Evolutionary conservation across 2,888 invertebrate genomes (phyloP), one percentile per base, ranked within the genome.

Genomic region (Clostera curtula): DNA sequence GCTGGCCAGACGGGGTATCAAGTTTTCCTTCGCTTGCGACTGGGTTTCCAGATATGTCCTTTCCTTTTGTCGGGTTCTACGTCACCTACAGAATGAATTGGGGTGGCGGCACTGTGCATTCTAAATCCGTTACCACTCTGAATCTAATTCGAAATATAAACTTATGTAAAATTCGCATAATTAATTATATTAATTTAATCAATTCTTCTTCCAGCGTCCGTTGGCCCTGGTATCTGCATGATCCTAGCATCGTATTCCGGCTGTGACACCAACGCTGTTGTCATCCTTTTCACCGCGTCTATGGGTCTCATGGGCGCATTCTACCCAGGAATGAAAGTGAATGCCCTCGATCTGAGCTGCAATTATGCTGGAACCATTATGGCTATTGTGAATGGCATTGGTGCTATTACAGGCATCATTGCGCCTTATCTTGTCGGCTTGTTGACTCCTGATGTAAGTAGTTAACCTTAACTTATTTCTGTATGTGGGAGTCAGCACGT

Each of bases 291-390:
- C 53, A 89, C 89, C 3, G 76, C 88, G 1, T 87, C 89, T 25
- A 90, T 90, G 89, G 89, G 88, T 5, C 67, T 88, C 4, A 90
- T 90, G 89, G 90, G 90, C 0, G 87, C 88, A 17, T 90, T 87
- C 74, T 89, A 89, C 64, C 88, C 89, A 1, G 89, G 89, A 31
- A 88, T 90, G 87, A 90, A 89, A 66, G 87, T 90, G 13, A 90
- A 89, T 62, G 88, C 89, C 0, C 66, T 90, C 29, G 89, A 90
- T 60, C 73, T 90, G 42, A 89, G 88, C 63, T 86, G 88, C 25
- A 89, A 89, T 61, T 89, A 87, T 55, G 88, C 89, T 1, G 89
- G 88, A 2, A 88, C 89, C 1, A 71, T 89, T 34, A 90, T 89
- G 89, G 89, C 89, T 3, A 87, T 89, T 13, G 88, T 89, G 5